These are phyloP conservation scores for Semaprochilodus insignis DNA, from an alignment of 2,797 vertebrate species.

Conservation along the genomic window DNA sequence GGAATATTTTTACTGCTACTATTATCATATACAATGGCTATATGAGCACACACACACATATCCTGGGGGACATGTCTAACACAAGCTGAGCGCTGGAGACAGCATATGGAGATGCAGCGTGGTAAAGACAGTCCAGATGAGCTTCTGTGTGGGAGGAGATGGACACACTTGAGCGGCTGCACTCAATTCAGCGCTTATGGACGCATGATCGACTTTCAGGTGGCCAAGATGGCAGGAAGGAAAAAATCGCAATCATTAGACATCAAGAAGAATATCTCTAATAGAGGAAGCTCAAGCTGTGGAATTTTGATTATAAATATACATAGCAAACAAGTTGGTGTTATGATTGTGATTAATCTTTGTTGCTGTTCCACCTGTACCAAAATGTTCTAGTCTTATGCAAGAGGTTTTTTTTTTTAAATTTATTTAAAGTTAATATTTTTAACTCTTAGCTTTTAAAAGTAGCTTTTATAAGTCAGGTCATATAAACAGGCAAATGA, in stretches of 20 bases:
- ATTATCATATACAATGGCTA: slow-evolving; percentile 11
- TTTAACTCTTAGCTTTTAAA: too few species aligned
- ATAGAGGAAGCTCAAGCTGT: not conserved
- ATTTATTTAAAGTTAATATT: too few species aligned
- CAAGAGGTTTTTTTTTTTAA: too few species aligned
- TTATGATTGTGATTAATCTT: too few species aligned
- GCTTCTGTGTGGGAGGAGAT: slow-evolving; percentile 25
- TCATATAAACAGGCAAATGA: too few species aligned
- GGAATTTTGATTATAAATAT: not conserved
- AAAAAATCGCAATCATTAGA: slow-evolving; percentile 21
- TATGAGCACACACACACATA: slow-evolving; percentile 3
- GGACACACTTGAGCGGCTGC: slow-evolving; percentile 31
- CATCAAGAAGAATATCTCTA: not conserved
- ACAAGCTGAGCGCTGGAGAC: slow-evolving; percentile 25
- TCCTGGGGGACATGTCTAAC: slow-evolving; percentile 23
- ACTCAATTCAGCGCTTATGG: slow-evolving; percentile 39
- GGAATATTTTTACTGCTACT: slow-evolving; percentile 10
- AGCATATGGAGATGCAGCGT: slow-evolving; percentile 53
- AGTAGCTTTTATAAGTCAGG: too few species aligned
- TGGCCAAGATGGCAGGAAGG: slow-evolving; percentile 19
- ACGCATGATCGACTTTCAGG: slow-evolving; percentile 42
- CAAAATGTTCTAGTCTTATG: too few species aligned
- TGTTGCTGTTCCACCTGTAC: too few species aligned
- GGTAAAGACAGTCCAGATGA: slow-evolving; percentile 35
- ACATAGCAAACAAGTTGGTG: not conserved